These are phyloP conservation scores for Pentamera pediparva DNA, from an alignment of 53 echinoderm and acorn worm genomes.

Conservation along the genomic window DNA sequence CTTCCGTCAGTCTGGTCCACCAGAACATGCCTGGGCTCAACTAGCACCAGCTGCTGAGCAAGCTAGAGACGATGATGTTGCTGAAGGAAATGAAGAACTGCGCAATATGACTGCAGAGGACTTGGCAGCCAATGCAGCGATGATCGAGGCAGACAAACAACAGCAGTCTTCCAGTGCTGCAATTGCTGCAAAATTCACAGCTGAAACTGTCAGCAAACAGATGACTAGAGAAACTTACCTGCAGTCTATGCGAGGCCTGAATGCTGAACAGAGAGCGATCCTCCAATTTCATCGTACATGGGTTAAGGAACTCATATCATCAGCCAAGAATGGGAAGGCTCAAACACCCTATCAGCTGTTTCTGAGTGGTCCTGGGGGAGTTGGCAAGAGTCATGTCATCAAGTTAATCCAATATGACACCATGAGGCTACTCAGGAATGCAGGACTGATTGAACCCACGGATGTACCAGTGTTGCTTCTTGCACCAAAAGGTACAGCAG, in stretches of 20 bases:
- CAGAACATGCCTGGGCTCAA: slow-evolving; percentile 36
- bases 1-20: slow-evolving; percentile 10
- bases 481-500: slow-evolving; percentile 43
- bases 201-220: background rate
- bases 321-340: background rate
- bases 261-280: slow-evolving; percentile 9
- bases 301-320: background rate
- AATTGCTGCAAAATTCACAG: background rate
- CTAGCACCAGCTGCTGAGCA: slow-evolving; percentile 19
- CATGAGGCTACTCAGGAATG: background rate
- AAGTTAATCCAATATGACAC: slow-evolving; percentile 15
- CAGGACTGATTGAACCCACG: background rate
- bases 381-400: slow-evolving; percentile 26
- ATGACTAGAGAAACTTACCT: slow-evolving; percentile 2
- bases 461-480: slow-evolving; percentile 12
- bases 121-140: background rate
- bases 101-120: background rate
- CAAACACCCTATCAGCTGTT: slow-evolving; percentile 21
- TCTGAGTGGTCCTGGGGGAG: slow-evolving; percentile 18
- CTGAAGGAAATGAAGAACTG: background rate
- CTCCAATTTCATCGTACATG: slow-evolving; percentile 17
- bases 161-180: background rate
- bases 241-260: background rate
- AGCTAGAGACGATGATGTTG: background rate
- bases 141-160: background rate